These are phyloP conservation scores for Muscicapa adusta DNA, from an alignment of 2,113 vertebrate genomes.

Conservation along the genomic window DNA sequence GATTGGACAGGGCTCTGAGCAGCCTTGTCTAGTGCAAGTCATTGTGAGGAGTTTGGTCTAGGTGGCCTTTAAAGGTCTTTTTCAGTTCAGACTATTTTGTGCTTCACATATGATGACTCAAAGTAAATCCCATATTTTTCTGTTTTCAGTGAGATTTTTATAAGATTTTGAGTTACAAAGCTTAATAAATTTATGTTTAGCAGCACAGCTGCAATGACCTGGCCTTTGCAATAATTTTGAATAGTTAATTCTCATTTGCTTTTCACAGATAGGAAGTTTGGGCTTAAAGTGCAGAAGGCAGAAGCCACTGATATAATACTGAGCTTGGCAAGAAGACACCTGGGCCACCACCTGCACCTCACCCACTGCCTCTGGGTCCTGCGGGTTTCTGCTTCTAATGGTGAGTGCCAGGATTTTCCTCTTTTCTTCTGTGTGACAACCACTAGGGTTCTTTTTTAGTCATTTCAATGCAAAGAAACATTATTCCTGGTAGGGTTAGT, in stretches of 20 bases:
- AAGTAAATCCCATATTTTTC: not conserved
- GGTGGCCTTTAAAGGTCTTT: not conserved
- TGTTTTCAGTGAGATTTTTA: not conserved
- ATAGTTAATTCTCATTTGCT: not conserved
- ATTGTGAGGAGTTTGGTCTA: not conserved
- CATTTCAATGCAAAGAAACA: not conserved
- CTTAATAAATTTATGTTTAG: not conserved
- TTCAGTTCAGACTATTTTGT: not conserved
- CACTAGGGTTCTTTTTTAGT: not conserved
- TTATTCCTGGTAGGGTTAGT: not conserved
- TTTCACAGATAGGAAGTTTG: slow-evolving; percentile 82
- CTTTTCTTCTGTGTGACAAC: not conserved
- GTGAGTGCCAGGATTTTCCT: slow-evolving; percentile 61
- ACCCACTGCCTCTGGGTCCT: slow-evolving; percentile 86
- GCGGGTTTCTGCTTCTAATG: slow-evolving; percentile 79
- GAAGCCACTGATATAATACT: slow-evolving; percentile 82
- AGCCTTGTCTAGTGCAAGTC: not conserved
- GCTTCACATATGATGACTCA: not conserved
- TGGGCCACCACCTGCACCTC: slow-evolving; percentile 67
- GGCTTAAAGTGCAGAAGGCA: slow-evolving; percentile 83
- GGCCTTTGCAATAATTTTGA: not conserved
- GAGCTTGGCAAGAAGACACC: slow-evolving; percentile 79
- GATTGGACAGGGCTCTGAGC: not conserved
- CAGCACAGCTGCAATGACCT: not conserved
- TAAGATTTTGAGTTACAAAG: not conserved